phyloP scores from a whole-genome alignment of 2,888 invertebrate genomes.

The Stomorhina lunata region DNA sequence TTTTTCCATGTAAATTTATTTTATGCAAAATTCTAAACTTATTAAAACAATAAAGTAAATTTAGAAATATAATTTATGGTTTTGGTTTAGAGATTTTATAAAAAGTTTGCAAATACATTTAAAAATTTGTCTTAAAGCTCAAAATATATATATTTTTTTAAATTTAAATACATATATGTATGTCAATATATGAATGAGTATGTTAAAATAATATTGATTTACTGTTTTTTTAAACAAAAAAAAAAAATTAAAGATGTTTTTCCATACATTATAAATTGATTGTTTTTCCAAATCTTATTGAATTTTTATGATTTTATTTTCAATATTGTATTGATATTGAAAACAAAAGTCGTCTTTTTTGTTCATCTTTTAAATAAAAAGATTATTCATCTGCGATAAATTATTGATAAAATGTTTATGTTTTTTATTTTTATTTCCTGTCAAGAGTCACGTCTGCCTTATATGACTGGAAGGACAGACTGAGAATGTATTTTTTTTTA shows the following conservation, averaged over 20 bases:
- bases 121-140: no score
- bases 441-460: slow-evolving; percentile 22
- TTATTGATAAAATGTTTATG: slow-evolving; percentile 26
- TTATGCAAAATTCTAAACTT: slow-evolving; percentile 22
- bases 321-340: neutral
- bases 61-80: neutral
- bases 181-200: neutral
- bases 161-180: neutral
- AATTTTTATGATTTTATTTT: neutral
- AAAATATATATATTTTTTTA: no score
- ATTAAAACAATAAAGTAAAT: slow-evolving; percentile 7
- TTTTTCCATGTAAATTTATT: neutral
- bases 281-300: neutral
- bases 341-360: neutral
- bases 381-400: slow-evolving; percentile 8
- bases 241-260: no score
- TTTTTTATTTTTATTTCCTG: neutral
- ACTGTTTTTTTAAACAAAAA: no score
- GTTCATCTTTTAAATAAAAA: neutral
- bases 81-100: neutral
- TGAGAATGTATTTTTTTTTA: slow-evolving; percentile 16
- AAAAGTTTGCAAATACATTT: no score
- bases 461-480: neutral
- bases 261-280: no score
- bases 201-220: no score